Percentiles rank a stretch among this genome's conserved stretches.
Evolutionary conservation across 2,797 vertebrate genomes (phyloP).

Genomic region (Eutrigla gurnardus): DNA sequence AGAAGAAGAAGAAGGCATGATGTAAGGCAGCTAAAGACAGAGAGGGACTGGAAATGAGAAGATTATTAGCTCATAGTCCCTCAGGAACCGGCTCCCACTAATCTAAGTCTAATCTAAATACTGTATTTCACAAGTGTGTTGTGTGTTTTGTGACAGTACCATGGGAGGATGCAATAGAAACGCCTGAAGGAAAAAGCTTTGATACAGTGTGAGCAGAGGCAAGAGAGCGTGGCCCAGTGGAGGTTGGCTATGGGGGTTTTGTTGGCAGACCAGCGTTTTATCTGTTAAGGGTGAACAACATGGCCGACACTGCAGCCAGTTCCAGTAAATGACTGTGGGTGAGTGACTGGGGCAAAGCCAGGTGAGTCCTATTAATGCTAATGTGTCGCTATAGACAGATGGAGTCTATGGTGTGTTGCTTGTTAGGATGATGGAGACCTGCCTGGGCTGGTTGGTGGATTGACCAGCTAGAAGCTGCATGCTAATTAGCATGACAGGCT

Average conservation of each 20-base stretch:
- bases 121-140: not conserved
- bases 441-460: not conserved
- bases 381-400: not conserved
- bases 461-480: not conserved
- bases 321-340: not conserved
- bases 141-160: not conserved
- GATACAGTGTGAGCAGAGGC: not conserved
- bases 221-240: not conserved
- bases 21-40: no score
- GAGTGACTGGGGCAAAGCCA: not conserved
- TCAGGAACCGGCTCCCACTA: not conserved
- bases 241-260: conserved; percentile 1
- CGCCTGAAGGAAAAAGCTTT: not conserved
- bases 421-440: not conserved
- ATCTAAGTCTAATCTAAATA: not conserved
- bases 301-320: not conserved
- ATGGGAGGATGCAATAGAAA: conserved; percentile 3
- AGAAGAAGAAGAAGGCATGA: no score
- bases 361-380: not conserved
- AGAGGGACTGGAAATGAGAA: not conserved
- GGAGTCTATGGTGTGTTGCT: not conserved
- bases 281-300: not conserved
- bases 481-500: not conserved
- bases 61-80: not conserved
- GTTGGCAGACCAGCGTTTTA: not conserved